Base-by-base conservation (phyloP, 2,888 invertebrate species). In the Copidosoma aretas region DNA sequence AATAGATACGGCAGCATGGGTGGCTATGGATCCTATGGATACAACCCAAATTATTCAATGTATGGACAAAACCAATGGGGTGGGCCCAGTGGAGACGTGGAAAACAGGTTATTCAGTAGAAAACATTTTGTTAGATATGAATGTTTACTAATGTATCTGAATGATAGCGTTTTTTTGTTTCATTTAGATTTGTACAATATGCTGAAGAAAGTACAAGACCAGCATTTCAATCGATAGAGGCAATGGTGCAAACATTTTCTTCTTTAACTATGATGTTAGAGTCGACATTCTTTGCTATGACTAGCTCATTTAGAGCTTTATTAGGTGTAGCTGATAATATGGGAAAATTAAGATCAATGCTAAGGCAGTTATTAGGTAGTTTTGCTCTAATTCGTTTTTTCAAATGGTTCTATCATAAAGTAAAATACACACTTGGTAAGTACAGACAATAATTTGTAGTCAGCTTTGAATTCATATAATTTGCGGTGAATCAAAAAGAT, bases 211-310 rank as follows among this genome's bases (percentile, higher is more conserved):
- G 91, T 77, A 94, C 97, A 0, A 87, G 97, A 57, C 93, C 93
- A 66, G 95, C 98, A 10, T 98, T 98, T 84, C 93, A 97, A 78
- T 95, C 95, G 17, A 95, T 98, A 75, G 97, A 98, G 84, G 92
- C 95, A 62, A 87, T 97, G 22, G 94, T 97, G 1, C 90, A 92
- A 75, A 95, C 98, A 0, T 93, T 98, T 74, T 92, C 93, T 21
- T 97, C 98, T 62, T 90, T 98, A 2, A 94, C 97, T 2, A 94
- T 96, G 89, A 97, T 98, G 95, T 84, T 98, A 66, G 98, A 98
- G 80, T 97, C 97, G 24, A 97, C 98, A 56, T 97, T 96, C 83
- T 93, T 94, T 81, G 97, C 98, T 3, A 89, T 98, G 79, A 95
- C 96, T 22, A 97, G 93, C 83, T 97, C 98, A 0, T 98, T 98